Conservation (phyloP, 2,888 invertebrate species). For the Catocala nupta region DNA sequence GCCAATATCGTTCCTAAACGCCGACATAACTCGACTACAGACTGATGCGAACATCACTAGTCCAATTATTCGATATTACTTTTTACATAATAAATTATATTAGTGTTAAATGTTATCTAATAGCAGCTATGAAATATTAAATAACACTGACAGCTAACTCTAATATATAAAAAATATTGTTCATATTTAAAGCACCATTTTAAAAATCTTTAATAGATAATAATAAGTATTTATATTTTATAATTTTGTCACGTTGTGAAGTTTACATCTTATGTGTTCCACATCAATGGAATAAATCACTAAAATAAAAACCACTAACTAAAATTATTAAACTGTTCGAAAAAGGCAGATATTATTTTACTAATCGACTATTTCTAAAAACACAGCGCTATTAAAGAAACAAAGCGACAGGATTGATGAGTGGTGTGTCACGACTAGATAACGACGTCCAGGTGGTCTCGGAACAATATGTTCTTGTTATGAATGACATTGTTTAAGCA, state of each 20-base stretch:
- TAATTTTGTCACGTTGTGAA: too few relatives aligned
- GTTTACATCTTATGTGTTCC: too few relatives aligned
- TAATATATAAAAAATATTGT: too few relatives aligned
- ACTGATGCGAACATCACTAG: not conserved
- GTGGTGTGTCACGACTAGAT: constrained; percentile 61
- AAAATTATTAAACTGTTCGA: too few relatives aligned
- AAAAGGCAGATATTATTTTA: not conserved
- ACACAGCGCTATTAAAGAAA: constrained; percentile 58
- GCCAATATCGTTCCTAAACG: not conserved
- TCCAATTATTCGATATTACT: not conserved
- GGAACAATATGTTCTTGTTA: constrained; percentile 55
- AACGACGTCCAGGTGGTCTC: constrained; percentile 68
- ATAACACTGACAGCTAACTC: too few relatives aligned
- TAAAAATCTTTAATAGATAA: too few relatives aligned
- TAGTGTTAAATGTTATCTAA: too few relatives aligned
- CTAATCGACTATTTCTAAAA: not conserved
- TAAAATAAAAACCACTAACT: too few relatives aligned
- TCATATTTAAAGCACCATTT: too few relatives aligned
- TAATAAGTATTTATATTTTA: too few relatives aligned
- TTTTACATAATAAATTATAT: not conserved
- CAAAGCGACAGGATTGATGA: constrained; percentile 72
- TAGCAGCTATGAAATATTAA: too few relatives aligned
- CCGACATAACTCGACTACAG: not conserved
- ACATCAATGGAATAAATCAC: too few relatives aligned
- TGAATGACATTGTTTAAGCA: constrained; percentile 58